Percentiles rank a stretch among this genome's conserved stretches.
Conservation (phyloP, 1,140 invertebrate genomes). For the Drosophila persimilis region DNA sequence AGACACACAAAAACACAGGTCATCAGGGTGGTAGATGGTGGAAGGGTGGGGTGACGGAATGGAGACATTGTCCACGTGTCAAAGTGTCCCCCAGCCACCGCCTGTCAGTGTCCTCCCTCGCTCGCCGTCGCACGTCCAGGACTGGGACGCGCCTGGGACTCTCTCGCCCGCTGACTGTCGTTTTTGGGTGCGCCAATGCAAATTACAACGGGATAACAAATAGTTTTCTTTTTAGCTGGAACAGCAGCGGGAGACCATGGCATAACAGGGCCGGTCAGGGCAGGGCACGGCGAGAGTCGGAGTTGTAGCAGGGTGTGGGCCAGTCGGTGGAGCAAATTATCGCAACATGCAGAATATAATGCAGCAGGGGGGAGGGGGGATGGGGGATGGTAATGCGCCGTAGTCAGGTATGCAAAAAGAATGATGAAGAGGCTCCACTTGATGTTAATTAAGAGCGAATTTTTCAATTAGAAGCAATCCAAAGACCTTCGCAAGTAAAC, state of each 20-base stretch:
- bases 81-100: conserved; percentile 49
- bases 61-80: conserved; percentile 57
- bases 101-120: background rate
- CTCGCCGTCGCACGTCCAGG: background rate
- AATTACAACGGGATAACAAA: conserved; percentile 68
- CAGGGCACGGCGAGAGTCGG: conserved; percentile 8
- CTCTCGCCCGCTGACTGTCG: conserved; percentile 5
- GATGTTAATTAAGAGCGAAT: no score
- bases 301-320: background rate
- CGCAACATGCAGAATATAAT: no score
- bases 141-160: no score
- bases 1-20: conserved; percentile 2
- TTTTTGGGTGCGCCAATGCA: conserved; percentile 58
- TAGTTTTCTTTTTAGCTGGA: conserved; percentile 25
- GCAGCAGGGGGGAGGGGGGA: no score
- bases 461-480: no score
- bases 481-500: no score
- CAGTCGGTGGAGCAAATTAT: no score
- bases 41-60: conserved; percentile 2
- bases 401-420: no score
- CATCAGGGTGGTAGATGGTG: no score
- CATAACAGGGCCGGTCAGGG: background rate
- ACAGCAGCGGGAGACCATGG: no score
- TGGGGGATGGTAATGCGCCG: no score
- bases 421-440: no score